Conservation (phyloP, 2,888 invertebrate genomes). For the Chalcis sispes region DNA sequence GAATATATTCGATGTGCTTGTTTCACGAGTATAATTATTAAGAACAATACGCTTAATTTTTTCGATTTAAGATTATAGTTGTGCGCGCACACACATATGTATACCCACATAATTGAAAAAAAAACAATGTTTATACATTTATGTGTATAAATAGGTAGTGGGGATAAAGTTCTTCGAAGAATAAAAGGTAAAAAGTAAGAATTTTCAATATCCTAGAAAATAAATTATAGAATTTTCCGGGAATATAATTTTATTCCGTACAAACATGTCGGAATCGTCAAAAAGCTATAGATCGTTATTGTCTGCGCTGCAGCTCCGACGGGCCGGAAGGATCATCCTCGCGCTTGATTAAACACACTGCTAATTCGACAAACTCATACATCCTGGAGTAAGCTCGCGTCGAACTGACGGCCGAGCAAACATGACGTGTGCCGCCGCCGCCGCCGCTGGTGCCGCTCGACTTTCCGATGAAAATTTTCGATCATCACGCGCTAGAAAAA, state of each 20-base stretch:
- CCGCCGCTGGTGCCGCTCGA: constrained; percentile 33
- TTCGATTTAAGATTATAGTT: too few species aligned
- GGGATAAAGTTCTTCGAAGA: too few species aligned
- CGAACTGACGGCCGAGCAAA: constrained; percentile 68
- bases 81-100: constrained; percentile 2
- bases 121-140: too few species aligned
- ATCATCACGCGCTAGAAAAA: constrained; percentile 28
- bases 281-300: constrained; percentile 58
- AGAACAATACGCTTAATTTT: constrained; percentile 49
- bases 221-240: constrained; percentile 55
- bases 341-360: constrained; percentile 69
- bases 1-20: not conserved
- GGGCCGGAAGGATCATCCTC: constrained; percentile 69
- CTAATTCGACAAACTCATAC: constrained; percentile 71
- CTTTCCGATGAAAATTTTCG: constrained; percentile 66
- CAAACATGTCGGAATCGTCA: constrained; percentile 56
- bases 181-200: not conserved
- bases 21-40: constrained; percentile 12
- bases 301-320: constrained; percentile 28
- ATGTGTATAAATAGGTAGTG: too few species aligned
- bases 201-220: constrained; percentile 52
- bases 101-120: constrained; percentile 16
- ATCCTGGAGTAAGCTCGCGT: constrained; percentile 66
- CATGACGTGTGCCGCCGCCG: constrained; percentile 59
- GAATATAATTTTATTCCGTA: constrained; percentile 52